phyloP scores from a whole-genome alignment of 2,888 invertebrate species.

The Blastobasis adustella region DNA sequence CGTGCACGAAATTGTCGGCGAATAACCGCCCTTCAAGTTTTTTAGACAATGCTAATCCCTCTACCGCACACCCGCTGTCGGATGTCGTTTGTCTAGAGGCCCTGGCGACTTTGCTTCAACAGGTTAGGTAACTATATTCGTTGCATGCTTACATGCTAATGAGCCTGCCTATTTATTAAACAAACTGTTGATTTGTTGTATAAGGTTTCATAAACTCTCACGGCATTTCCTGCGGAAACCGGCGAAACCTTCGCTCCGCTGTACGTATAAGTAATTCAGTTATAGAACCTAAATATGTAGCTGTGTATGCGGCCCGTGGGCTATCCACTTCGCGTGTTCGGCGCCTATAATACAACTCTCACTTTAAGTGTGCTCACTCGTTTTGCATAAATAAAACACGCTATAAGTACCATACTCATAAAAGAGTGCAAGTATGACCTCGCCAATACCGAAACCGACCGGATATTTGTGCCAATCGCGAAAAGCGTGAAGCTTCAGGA shows the following conservation, averaged over 20 bases:
- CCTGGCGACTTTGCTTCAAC: slow-evolving; percentile 23
- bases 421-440: too few species aligned
- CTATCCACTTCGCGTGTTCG: neutral
- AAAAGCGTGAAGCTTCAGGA: too few species aligned
- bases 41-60: slow-evolving; percentile 1
- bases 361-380: too few species aligned
- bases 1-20: slow-evolving; percentile 18
- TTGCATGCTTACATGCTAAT: slow-evolving; percentile 16
- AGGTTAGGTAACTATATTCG: slow-evolving; percentile 23
- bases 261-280: neutral
- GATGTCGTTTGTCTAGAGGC: slow-evolving; percentile 20
- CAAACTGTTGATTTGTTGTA: slow-evolving; percentile 3
- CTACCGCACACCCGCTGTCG: neutral
- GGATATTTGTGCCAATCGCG: too few species aligned
- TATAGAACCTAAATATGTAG: neutral
- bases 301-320: neutral
- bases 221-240: neutral
- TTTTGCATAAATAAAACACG: too few species aligned
- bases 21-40: slow-evolving; percentile 8
- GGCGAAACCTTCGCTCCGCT: neutral
- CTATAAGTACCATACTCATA: too few species aligned
- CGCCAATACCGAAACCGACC: too few species aligned
- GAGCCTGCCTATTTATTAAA: neutral
- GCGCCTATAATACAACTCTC: neutral
- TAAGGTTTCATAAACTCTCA: neutral